Percentiles rank a stretch among this genome's conserved stretches.
Evolutionary conservation across 2,888 invertebrate genomes (phyloP).

Genomic region (Nemurella pictetii): DNA sequence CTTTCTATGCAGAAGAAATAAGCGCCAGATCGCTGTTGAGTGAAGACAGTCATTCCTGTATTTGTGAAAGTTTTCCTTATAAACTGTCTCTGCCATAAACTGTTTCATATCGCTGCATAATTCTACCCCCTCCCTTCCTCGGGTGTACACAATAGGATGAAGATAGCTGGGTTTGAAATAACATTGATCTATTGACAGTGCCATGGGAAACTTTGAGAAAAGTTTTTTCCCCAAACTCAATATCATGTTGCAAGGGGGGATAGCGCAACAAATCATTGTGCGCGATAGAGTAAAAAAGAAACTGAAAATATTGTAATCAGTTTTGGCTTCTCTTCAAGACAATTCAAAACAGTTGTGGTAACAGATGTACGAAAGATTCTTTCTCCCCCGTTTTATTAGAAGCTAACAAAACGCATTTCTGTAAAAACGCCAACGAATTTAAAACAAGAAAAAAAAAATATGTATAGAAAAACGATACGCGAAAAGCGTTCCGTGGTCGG

Average conservation of each 20-base stretch:
- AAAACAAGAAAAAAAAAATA: background rate
- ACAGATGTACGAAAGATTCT: background rate
- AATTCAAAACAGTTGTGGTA: background rate
- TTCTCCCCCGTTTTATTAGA: background rate
- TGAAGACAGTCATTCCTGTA: conserved; percentile 9
- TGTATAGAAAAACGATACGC: background rate
- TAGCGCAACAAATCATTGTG: background rate
- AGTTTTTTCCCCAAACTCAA: background rate
- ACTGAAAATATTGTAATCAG: background rate
- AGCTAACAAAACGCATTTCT: background rate
- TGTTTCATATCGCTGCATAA: conserved; percentile 28
- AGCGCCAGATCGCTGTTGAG: background rate
- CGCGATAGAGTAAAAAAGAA: background rate
- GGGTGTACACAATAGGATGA: conserved; percentile 8
- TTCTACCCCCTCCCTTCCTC: background rate
- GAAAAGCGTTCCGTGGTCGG: background rate
- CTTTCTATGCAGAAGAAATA: background rate
- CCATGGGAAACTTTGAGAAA: background rate
- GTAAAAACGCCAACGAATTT: background rate
- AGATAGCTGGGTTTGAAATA: background rate
- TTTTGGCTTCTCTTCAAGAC: background rate
- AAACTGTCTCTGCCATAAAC: conserved; percentile 24
- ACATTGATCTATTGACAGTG: conserved; percentile 26
- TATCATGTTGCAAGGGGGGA: background rate
- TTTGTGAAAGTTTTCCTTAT: background rate